Percentiles rank a stretch among this genome's conserved stretches.
Evolutionary conservation across 64 coral and sea anemone genomes (phyloP).

Genomic region (Actinia equina): DNA sequence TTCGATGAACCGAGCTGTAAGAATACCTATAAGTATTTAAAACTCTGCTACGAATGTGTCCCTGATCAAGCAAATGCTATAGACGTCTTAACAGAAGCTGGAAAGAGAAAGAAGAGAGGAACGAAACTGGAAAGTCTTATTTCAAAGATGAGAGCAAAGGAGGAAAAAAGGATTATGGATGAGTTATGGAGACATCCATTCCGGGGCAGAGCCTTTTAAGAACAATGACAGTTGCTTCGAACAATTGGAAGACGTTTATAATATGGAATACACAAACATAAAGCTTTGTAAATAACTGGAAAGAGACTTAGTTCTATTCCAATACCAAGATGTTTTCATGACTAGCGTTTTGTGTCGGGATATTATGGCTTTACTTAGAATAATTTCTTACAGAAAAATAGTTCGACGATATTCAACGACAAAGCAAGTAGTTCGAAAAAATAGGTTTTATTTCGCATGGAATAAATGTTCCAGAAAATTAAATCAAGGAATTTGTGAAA

Average conservation of each 20-base stretch:
- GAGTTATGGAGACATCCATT: conserved; percentile 79
- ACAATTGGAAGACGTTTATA: not conserved
- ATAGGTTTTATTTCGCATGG: not conserved
- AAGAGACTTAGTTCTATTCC: not conserved
- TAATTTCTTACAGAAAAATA: conserved; percentile 9
- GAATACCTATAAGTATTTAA: conserved; percentile 91
- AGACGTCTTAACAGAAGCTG: conserved; percentile 66
- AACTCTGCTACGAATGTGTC: conserved; percentile 96
- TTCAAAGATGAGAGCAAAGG: conserved; percentile 68
- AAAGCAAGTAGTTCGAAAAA: not conserved
- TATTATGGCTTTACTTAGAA: not conserved
- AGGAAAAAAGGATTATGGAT: conserved; percentile 64
- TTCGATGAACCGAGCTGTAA: conserved; percentile 97
- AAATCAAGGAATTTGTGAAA: not conserved
- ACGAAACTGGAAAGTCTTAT: conserved; percentile 74
- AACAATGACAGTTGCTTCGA: not conserved
- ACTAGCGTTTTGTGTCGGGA: not conserved
- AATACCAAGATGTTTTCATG: not conserved
- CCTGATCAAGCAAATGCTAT: conserved; percentile 78
- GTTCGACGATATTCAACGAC: not conserved
- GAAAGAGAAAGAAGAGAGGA: conserved; percentile 90
- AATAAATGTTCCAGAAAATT: not conserved
- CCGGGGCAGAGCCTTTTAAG: conserved; percentile 15
- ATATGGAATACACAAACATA: not conserved
- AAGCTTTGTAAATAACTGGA: conserved; percentile 20